phyloP scores from a whole-genome alignment of 53 echinoderm and acorn worm species.

The Echinarachnius parma region DNA sequence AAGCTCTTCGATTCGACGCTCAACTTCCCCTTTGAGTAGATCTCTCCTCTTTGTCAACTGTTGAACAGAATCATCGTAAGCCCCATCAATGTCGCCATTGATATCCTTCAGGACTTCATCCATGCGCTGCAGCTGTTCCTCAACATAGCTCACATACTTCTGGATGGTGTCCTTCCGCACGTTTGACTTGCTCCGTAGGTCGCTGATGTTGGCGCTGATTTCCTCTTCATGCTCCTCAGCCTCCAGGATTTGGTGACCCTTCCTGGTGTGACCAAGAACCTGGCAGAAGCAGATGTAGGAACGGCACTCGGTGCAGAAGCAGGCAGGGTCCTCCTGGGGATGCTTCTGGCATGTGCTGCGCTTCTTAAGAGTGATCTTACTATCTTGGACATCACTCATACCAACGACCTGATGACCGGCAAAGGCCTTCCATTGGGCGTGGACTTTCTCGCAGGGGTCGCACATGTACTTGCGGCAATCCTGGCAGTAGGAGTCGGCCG shows the following conservation, averaged over 20 bases:
- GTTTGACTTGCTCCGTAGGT: background rate
- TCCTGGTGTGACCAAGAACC: constrained; percentile 18
- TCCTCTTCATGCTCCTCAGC: constrained; percentile 19
- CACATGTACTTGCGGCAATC: constrained; percentile 33
- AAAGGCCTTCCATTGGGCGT: background rate
- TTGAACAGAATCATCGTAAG: constrained; percentile 15
- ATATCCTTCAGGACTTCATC: constrained; percentile 11
- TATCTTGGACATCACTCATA: background rate
- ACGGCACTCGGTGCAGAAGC: constrained; percentile 31
- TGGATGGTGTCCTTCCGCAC: constrained; percentile 14
- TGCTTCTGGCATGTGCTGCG: constrained; percentile 25
- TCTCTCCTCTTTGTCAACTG: constrained; percentile 20
- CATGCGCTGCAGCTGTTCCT: constrained; percentile 26
- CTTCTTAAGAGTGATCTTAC: constrained; percentile 24
- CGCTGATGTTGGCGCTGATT: constrained; percentile 10
- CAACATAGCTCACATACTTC: constrained; percentile 16
- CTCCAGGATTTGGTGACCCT: constrained; percentile 12
- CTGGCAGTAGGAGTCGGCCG: constrained; percentile 1
- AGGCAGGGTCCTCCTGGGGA: constrained; percentile 1
- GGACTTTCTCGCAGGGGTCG: constrained; percentile 12
- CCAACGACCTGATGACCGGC: constrained; percentile 12
- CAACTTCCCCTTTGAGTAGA: constrained; percentile 8
- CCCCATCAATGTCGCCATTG: constrained; percentile 19
- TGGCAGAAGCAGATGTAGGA: constrained; percentile 20
- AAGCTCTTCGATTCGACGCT: constrained; percentile 19